Percentiles rank a stretch among this genome's conserved stretches.
Conservation (phyloP, 1,140 invertebrate species). For the Pectinophora gossypiella region DNA sequence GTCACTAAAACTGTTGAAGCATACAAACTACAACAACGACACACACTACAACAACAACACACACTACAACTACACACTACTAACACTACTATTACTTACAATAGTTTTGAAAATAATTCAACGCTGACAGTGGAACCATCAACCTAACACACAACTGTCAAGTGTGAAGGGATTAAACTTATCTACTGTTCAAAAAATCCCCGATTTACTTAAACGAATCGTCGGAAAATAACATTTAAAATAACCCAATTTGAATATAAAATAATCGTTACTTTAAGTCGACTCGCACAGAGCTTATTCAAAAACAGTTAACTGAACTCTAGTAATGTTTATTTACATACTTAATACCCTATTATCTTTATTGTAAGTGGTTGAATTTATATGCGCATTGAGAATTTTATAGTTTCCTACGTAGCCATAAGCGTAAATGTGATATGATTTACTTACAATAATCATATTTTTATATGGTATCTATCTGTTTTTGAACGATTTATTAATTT, state of each 20-base stretch:
- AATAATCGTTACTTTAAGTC: slow-evolving; percentile 7
- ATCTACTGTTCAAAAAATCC: not conserved
- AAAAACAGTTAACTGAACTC: not conserved
- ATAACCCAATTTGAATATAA: not conserved
- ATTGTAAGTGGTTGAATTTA: not conserved
- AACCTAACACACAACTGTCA: slow-evolving; percentile 4
- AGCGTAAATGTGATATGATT: too few species aligned
- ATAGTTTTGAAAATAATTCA: too few species aligned
- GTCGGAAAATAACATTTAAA: slow-evolving; percentile 10
- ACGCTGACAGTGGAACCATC: not conserved
- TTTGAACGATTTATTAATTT: too few species aligned
- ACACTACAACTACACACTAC: too few species aligned
- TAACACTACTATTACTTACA: too few species aligned
- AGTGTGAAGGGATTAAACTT: slow-evolving; percentile 26
- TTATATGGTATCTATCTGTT: too few species aligned
- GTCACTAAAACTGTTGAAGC: too few species aligned
- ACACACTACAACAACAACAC: too few species aligned
- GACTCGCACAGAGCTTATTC: slow-evolving; percentile 14
- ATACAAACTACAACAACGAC: too few species aligned
- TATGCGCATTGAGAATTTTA: not conserved
- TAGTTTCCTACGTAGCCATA: too few species aligned
- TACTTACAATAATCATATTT: too few species aligned
- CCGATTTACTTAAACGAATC: slow-evolving; percentile 19
- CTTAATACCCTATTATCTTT: not conserved
- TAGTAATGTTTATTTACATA: not conserved